Percentiles rank a stretch among this genome's conserved stretches.
These are phyloP conservation scores for Meloidogyne floridensis DNA, from an alignment of 1,140 invertebrate genomes.

Conservation along the genomic window DNA sequence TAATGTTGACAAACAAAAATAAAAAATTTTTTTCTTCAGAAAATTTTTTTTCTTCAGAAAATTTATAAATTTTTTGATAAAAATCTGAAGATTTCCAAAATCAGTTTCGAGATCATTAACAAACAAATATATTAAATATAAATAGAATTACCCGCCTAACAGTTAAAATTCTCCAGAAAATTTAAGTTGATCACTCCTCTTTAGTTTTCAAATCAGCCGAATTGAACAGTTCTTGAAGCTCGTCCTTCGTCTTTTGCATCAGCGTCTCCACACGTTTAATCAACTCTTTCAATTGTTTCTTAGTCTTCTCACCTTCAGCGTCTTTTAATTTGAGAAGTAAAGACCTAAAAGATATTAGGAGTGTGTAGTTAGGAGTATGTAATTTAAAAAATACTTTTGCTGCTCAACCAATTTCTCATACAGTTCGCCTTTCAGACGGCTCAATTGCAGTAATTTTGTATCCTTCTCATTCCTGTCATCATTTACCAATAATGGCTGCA, in stretches of 20 bases:
- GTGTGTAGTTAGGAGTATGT: too few species aligned
- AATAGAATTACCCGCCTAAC: not conserved
- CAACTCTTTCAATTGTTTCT: not conserved
- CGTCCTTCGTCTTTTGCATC: not conserved
- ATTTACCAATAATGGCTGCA: not conserved
- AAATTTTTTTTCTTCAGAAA: not conserved
- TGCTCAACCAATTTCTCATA: slow-evolving; percentile 10
- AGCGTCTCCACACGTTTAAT: not conserved
- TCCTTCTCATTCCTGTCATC: not conserved
- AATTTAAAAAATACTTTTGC: not conserved
- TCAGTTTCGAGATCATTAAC: not conserved
- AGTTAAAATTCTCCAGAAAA: not conserved
- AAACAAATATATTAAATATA: not conserved
- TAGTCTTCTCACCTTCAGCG: not conserved
- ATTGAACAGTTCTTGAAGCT: not conserved
- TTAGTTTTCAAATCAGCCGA: not conserved
- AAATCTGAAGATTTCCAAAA: not conserved
- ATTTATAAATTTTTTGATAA: not conserved
- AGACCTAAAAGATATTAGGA: too few species aligned
- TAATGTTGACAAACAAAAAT: not conserved
- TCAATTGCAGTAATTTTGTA: not conserved
- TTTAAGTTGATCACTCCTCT: not conserved
- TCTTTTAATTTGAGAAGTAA: slow-evolving; percentile 18
- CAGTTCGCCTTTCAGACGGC: not conserved
- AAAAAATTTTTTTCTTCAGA: not conserved